Base-by-base conservation (phyloP, 1,140 invertebrate genomes). In the Radopholus similis region DNA sequence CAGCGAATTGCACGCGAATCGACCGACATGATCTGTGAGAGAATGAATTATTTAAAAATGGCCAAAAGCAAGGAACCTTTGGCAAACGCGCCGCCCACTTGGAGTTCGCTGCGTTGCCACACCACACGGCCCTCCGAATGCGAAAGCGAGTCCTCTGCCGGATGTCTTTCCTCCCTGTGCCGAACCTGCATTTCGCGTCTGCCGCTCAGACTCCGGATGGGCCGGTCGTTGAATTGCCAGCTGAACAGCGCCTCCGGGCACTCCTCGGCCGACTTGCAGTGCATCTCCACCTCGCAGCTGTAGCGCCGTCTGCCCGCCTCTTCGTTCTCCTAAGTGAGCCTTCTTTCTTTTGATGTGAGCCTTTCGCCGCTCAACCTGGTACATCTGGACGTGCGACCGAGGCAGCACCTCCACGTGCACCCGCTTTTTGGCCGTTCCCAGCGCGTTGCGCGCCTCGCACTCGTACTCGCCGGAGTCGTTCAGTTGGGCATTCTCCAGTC, bases 221-320 rank as follows among this genome's bases (percentile, higher is more conserved):
- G 23, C 28, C 49, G 34, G 32, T 75, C 71, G 44, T 75, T 75
- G 32, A 75, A 75, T 64, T 70, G 38, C 74, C 74, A 75, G 26
- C 74, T 35, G 38, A 75, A 75, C 38, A 74, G 53, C 4, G 60
- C 75, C 59, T 75, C 73, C 0, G 73, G 73, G 40, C 73, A 75
- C 26, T 55, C 40, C 18, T 34, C 40, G 15, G 18, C 1, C 4
- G 30, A 15, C 15, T 21, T 35, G 59, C 73, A 75, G 18, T 65
- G 58, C 42, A 75, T 47, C 54, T 75, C 74, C 11, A 71, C 71
- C 63, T 75, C 73, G 53, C 73, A 75, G 35, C 21, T 35, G 9
- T 44, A n/a, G 56, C 8, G 5, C 23, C 23, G 6, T n/a, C 38
- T 18, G 56, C 18, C 30, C 21, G 34, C 13, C 38, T 59, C 34